These are phyloP conservation scores for Vannuccia rotundouncinata DNA, from an alignment of 2,888 invertebrate species.

Conservation along the genomic window DNA sequence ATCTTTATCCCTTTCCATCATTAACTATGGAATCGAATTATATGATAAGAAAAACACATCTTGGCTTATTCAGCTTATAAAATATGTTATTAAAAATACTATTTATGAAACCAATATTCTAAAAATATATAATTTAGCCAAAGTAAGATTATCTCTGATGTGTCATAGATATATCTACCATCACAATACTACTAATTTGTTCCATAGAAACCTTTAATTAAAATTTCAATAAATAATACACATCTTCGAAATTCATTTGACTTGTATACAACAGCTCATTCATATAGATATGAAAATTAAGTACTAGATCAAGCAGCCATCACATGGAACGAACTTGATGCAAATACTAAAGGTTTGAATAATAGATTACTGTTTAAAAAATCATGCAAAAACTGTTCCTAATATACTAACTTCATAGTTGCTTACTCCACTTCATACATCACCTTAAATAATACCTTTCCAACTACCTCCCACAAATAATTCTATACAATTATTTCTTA, in stretches of 20 bases:
- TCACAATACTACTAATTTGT: neutral
- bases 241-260: neutral
- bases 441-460: neutral
- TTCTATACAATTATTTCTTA: neutral
- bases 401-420: neutral
- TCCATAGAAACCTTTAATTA: neutral
- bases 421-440: no score
- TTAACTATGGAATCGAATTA: neutral
- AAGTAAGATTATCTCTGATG: neutral
- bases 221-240: neutral
- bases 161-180: neutral
- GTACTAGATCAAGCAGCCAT: neutral
- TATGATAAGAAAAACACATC: neutral
- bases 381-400: neutral
- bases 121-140: neutral
- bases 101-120: neutral
- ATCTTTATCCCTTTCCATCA: neutral
- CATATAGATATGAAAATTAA: neutral
- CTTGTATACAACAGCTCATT: neutral
- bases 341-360: neutral
- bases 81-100: neutral
- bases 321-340: neutral
- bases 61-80: neutral
- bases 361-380: neutral
- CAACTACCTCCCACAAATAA: neutral